These are phyloP conservation scores for Patella depressa DNA, from an alignment of 2,888 invertebrate genomes.

Conservation along the genomic window DNA sequence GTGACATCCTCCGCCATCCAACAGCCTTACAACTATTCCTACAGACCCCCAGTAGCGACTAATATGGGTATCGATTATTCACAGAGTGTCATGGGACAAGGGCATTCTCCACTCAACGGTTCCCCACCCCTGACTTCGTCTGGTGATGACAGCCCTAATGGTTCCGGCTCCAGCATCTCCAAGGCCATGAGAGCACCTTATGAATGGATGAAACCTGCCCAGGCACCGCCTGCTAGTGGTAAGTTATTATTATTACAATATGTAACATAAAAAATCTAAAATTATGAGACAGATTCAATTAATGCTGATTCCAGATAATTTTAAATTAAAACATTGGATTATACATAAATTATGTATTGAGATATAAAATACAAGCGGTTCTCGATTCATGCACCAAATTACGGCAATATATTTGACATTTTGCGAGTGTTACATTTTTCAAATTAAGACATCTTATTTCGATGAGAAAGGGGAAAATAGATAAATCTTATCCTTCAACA, in stretches of 20 bases:
- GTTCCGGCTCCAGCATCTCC: slow-evolving; percentile 48
- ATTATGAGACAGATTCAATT: too few relatives aligned
- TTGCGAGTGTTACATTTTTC: too few relatives aligned
- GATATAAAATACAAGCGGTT: too few relatives aligned
- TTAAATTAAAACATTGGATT: too few relatives aligned
- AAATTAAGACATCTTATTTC: too few relatives aligned
- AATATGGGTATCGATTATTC: background rate
- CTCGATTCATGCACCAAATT: too few relatives aligned
- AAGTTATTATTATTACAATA: slow-evolving; percentile 25
- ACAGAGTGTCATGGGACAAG: background rate
- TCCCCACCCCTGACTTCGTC: slow-evolving; percentile 13
- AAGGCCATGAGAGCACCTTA: slow-evolving; percentile 61
- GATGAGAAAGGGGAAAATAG: too few relatives aligned
- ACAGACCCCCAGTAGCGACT: slow-evolving; percentile 24
- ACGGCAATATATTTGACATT: too few relatives aligned
- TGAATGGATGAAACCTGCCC: slow-evolving; percentile 67
- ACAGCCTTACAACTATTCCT: slow-evolving; percentile 36
- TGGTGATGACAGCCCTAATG: slow-evolving; percentile 36
- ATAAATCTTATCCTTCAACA: too few relatives aligned
- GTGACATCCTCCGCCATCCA: slow-evolving; percentile 29
- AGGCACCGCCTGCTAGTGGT: slow-evolving; percentile 56
- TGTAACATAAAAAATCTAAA: too few relatives aligned
- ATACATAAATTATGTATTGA: too few relatives aligned
- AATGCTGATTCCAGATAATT: too few relatives aligned
- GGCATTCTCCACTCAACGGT: slow-evolving; percentile 19